Percentiles rank a stretch among this genome's conserved stretches.
Conservation (phyloP, 2,113 vertebrate genomes). For the Takifugu flavidus region DNA sequence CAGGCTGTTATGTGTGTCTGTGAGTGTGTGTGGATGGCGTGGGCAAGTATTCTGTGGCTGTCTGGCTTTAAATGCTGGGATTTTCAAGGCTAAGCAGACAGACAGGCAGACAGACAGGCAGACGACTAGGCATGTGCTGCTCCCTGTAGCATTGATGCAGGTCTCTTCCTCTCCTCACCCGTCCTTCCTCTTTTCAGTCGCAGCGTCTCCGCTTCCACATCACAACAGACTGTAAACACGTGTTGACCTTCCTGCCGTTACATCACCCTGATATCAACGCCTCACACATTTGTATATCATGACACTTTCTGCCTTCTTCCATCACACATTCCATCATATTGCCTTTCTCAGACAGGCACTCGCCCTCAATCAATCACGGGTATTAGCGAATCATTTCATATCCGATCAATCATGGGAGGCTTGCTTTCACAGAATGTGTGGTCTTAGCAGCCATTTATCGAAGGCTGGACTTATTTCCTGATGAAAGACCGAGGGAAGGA, state of each 20-base stretch:
- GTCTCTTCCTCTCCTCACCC: slow-evolving; percentile 12
- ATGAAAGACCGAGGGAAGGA: slow-evolving; percentile 55
- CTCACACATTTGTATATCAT: too few species aligned
- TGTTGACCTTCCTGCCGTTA: slow-evolving; percentile 25
- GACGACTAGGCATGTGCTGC: slow-evolving; percentile 45
- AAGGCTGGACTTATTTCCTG: slow-evolving; percentile 63
- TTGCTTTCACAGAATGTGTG: slow-evolving; percentile 10
- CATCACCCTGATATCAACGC: slow-evolving; percentile 20
- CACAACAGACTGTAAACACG: slow-evolving; percentile 58
- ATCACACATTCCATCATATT: neutral
- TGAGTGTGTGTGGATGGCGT: slow-evolving; percentile 34
- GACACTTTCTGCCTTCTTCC: too few species aligned
- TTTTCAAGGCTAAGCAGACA: slow-evolving; percentile 62
- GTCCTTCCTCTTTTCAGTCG: slow-evolving; percentile 15
- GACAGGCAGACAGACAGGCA: slow-evolving; percentile 41
- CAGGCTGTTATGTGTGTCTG: neutral
- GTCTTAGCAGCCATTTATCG: slow-evolving; percentile 46
- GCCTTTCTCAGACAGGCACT: slow-evolving; percentile 10
- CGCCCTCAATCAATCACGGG: slow-evolving; percentile 38
- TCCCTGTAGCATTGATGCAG: slow-evolving; percentile 55
- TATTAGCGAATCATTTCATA: slow-evolving; percentile 52
- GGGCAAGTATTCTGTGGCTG: slow-evolving; percentile 65
- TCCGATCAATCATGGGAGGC: slow-evolving; percentile 57
- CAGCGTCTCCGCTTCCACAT: slow-evolving; percentile 30
- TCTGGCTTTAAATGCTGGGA: slow-evolving; percentile 67